A percentile compares a stretch with the other conserved stretches of the same genome.
Evolutionary conservation across 1,140 invertebrate species (phyloP).

Genomic region (Dryas iulia): DNA sequence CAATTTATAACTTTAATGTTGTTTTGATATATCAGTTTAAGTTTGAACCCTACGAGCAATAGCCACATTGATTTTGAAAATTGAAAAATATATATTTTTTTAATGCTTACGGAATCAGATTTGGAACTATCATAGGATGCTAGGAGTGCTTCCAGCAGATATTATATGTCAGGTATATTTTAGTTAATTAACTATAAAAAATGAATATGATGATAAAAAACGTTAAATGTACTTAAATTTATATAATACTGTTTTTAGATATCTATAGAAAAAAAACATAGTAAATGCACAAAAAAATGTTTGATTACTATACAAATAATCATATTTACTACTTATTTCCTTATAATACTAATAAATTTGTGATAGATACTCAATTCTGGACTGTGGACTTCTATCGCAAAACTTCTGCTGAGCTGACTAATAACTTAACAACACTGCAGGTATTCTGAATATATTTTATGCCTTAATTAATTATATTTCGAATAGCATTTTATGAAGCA

Average conservation of each 20-base stretch:
- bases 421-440: constrained; percentile 68
- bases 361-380: too few species aligned
- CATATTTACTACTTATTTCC: too few species aligned
- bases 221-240: too few species aligned
- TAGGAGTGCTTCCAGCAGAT: constrained; percentile 56
- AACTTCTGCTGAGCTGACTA: constrained; percentile 63
- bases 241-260: too few species aligned
- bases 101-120: constrained; percentile 35
- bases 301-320: too few species aligned
- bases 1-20: constrained; percentile 10
- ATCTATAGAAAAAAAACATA: too few species aligned
- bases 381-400: constrained; percentile 66
- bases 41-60: neutral
- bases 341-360: too few species aligned
- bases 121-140: constrained; percentile 52
- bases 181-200: too few species aligned
- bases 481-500: neutral
- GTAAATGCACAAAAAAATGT: too few species aligned
- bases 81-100: neutral
- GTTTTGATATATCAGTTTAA: constrained; percentile 4
- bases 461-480: neutral
- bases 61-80: neutral
- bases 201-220: too few species aligned
- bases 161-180: too few species aligned
- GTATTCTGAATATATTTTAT: constrained; percentile 30